Evolutionary conservation across 2,888 invertebrate genomes (phyloP), one percentile per base, ranked within the genome.

Genomic region (Cataglyphis altisquamis): DNA sequence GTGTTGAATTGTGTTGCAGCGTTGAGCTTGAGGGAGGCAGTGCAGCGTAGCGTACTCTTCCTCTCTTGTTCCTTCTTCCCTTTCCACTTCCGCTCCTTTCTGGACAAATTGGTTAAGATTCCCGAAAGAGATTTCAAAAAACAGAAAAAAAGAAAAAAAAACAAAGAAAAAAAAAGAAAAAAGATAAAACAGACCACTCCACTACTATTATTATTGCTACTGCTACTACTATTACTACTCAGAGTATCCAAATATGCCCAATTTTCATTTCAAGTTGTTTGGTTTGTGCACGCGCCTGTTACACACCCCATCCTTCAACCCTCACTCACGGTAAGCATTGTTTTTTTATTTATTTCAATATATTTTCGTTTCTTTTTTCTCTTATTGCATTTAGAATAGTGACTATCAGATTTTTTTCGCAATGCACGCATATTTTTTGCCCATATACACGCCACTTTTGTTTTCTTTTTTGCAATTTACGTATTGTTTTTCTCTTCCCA

Each of bases 211-310:
- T 90, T 91, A 52, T 5, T 48, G 18, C 52, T 48, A 48, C 48
- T 48, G 18, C 18, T 48, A n/a, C 18, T 48, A n/a, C 52, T 52
- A 52, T 29, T 67, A 67, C 66, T 66, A 66, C 90, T 91, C 89
- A 92, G 91, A 90, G 88, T 90, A 89, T 89, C 93, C 92, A 91
- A 93, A 93, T 92, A 91, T 93, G 91, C 91, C 94, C 94, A 92
- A 94, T 94, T 94, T 94, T 94, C 94, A 94, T 94, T 94, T 94
- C 94, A 94, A 94, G 94, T 94, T 94, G 94, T 94, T 94, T 94
- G 94, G 94, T 94, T 94, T 94, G 94, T 94, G 94, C 94, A 94
- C 94, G 94, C 94, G 94, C 94, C 94, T 94, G 94, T 94, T 94
- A 94, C 94, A 94, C 94, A 94, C 89, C 94, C 94, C 94, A 94